A percentile compares a stretch with the other conserved stretches of the same genome.
These are phyloP conservation scores for Microctonus brassicae DNA, from an alignment of 2,888 invertebrate genomes.

Conservation along the genomic window DNA sequence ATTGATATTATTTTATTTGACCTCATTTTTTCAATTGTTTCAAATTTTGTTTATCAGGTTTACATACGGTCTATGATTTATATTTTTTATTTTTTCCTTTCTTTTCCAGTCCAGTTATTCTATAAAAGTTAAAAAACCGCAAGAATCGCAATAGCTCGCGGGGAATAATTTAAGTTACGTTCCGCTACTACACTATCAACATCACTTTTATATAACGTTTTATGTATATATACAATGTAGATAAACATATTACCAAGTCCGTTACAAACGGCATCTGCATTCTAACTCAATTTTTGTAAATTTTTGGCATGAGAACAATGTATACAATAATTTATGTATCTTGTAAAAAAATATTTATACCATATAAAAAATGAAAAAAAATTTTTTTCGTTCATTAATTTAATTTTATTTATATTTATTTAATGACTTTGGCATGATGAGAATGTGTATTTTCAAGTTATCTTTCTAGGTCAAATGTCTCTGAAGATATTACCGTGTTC, in stretches of 20 bases:
- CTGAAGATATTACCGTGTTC: not conserved
- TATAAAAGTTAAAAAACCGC: constrained; percentile 35
- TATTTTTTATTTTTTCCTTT: constrained; percentile 42
- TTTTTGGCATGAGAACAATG: not conserved
- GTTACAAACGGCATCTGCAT: constrained; percentile 11
- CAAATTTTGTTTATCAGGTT: constrained; percentile 63
- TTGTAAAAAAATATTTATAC: not conserved
- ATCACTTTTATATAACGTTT: constrained; percentile 11
- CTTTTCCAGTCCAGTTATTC: constrained; percentile 60
- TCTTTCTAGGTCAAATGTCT: not conserved
- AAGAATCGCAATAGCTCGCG: constrained; percentile 30
- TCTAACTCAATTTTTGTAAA: not conserved
- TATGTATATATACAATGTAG: not conserved
- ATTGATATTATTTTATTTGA: constrained; percentile 29
- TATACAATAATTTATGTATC: not conserved
- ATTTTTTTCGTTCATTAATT: not conserved
- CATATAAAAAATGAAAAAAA: not conserved
- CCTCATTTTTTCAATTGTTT: constrained; percentile 49
- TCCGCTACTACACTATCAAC: constrained; percentile 24
- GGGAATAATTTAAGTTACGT: constrained; percentile 27
- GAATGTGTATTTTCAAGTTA: not conserved
- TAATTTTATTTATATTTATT: not conserved
- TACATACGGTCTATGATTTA: constrained; percentile 50
- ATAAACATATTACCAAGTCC: not conserved
- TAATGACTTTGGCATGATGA: not conserved